Base-by-base conservation (phyloP, 1,140 invertebrate genomes). In the Danaus plexippus region DNA sequence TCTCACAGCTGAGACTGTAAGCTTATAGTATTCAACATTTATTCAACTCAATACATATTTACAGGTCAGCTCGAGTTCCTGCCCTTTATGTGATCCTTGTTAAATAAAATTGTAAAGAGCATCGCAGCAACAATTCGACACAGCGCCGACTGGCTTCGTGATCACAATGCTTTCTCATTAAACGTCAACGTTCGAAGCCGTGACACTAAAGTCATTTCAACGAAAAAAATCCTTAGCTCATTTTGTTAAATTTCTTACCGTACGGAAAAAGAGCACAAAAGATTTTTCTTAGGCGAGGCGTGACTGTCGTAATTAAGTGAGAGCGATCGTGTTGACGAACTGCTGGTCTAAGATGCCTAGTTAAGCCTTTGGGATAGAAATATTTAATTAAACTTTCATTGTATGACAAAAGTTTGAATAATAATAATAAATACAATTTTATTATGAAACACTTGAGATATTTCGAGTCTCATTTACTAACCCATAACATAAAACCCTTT, bases 161-260 rank as follows among this genome's bases (percentile, higher is more conserved):
- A 68, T 73, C 77, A 85, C 82, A 85, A 85, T 77, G 80, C 77
- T 77, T 82, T 85, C 82, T 80, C 80, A 85, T 85, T 82, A 82
- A 80, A 79, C 77, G 78, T 81, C 82, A 76, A 74, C 71, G 75
- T 66, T 68, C 72, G 63, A 63, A 77, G 67, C 75, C 78, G 76
- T 84, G 82, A 83, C 82, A 84, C 79, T 77, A 76, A 82, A 83
- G 69, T 85, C 77, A 82, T 83, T 83, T 80, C 71, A 64, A 71
- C 58, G 60, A 80, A 81, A 82, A 85, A 85, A 76, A 70, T 63
- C 61, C 64, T 66, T 71, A 69, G 75, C 73, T 73, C 69, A 72
- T 85, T 84, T 80, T 76, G 78, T 81, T 82, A 80, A 75, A 80
- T 80, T 85, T 85, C 78, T 85, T 74, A 69, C 77, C 72, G 73